These are phyloP conservation scores for Rhea pennata DNA, from an alignment of 2,113 vertebrate genomes.

Conservation along the genomic window DNA sequence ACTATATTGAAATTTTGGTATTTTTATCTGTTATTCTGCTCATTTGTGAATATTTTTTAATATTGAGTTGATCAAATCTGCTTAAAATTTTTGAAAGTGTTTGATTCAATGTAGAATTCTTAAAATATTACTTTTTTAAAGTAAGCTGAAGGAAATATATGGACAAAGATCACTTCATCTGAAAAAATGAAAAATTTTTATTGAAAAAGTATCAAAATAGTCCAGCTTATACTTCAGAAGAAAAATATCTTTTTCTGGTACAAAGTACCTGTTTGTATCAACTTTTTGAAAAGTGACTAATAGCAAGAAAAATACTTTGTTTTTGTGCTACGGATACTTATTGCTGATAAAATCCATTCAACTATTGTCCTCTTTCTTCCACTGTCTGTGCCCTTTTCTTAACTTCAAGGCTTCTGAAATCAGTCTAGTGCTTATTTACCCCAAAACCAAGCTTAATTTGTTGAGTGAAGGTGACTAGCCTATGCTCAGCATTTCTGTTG, in stretches of 20 bases:
- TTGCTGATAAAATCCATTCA: neutral
- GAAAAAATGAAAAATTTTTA: neutral
- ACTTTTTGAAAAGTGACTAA: neutral
- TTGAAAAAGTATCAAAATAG: neutral
- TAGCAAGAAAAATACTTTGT: neutral
- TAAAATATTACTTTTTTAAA: neutral
- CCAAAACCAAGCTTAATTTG: neutral
- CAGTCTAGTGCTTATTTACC: neutral
- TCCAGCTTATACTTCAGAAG: neutral
- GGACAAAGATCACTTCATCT: neutral
- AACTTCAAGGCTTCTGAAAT: neutral
- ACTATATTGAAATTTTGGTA: neutral
- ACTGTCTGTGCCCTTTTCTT: neutral
- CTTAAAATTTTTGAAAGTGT: neutral
- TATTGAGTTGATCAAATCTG: neutral
- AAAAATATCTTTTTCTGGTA: neutral
- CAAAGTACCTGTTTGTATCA: neutral
- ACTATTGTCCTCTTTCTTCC: neutral
- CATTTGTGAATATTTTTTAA: neutral
- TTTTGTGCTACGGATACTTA: neutral
- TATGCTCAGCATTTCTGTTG: neutral
- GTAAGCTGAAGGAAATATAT: neutral
- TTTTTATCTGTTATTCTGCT: neutral
- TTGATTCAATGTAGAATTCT: neutral
- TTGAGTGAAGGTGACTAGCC: neutral